Conservation (phyloP, 2,113 vertebrate species). For the Riparia riparia region DNA sequence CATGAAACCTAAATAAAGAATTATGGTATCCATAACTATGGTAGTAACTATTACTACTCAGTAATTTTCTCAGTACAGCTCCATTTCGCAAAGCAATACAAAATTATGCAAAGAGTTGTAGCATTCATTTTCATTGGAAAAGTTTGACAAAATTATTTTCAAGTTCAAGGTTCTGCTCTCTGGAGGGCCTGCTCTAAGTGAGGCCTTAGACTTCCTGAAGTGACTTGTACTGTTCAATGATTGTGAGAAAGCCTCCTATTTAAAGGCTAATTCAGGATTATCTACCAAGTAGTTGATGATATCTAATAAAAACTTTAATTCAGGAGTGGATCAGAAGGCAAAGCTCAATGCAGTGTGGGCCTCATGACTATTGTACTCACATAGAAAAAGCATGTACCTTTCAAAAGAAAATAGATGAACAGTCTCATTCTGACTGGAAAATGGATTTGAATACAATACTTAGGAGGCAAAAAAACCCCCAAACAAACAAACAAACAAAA, state of each 20-base stretch:
- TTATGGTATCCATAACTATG: background rate
- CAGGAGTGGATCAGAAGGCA: background rate
- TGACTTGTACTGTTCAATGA: background rate
- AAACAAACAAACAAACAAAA: too few species aligned
- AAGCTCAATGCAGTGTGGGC: rapidly evolving
- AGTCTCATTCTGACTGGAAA: background rate
- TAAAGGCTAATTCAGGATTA: background rate
- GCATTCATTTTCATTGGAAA: background rate
- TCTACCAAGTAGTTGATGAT: background rate
- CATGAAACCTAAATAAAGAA: background rate
- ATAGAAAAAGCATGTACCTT: background rate
- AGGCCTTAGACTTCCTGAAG: background rate
- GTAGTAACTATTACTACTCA: background rate
- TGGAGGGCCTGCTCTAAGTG: background rate
- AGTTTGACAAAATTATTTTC: background rate
- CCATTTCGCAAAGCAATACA: background rate
- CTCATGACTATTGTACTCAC: background rate
- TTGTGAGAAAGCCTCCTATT: background rate
- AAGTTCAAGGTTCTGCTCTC: background rate
- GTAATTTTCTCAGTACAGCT: background rate
- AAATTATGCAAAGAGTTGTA: background rate
- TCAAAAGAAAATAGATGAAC: background rate
- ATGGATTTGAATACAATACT: background rate
- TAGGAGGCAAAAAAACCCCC: background rate
- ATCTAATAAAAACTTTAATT: background rate